Percentiles rank a stretch among this genome's conserved stretches.
These are phyloP conservation scores for Hyles euphorbiae DNA, from an alignment of 1,140 invertebrate species.

Conservation along the genomic window DNA sequence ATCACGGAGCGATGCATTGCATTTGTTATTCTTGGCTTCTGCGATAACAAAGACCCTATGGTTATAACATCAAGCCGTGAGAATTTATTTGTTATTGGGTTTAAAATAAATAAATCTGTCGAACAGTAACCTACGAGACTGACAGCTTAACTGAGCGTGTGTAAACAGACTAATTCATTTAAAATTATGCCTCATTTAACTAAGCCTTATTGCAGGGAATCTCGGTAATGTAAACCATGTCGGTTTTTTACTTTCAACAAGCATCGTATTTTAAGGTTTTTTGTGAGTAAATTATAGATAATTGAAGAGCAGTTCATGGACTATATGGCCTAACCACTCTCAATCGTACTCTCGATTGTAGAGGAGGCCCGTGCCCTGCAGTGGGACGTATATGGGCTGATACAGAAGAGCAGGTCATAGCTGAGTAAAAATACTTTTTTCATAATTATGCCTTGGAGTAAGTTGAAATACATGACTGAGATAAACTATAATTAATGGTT, in stretches of 20 bases:
- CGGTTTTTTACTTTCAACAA: not conserved
- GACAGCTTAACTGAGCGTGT: slow-evolving; percentile 4
- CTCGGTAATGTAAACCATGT: not conserved
- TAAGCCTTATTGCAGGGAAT: not conserved
- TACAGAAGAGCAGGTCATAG: too few relatives aligned
- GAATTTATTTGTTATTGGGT: slow-evolving; percentile 33
- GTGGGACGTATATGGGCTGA: too few relatives aligned
- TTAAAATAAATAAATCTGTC: slow-evolving; percentile 13
- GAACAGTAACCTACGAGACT: slow-evolving; percentile 2
- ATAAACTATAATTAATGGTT: too few relatives aligned
- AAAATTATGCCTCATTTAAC: slow-evolving; percentile 2
- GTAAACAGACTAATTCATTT: slow-evolving; percentile 5
- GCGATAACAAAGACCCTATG: slow-evolving; percentile 26
- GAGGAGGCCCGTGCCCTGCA: too few relatives aligned
- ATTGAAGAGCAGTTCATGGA: too few relatives aligned
- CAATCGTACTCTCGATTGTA: too few relatives aligned
- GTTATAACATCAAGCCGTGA: slow-evolving; percentile 15
- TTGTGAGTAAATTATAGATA: too few relatives aligned
- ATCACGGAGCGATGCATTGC: slow-evolving; percentile 11
- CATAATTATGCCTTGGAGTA: too few relatives aligned
- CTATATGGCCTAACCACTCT: too few relatives aligned
- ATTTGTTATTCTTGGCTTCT: slow-evolving; percentile 27
- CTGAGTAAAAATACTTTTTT: too few relatives aligned
- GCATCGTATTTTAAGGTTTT: too few relatives aligned
- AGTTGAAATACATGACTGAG: too few relatives aligned